Evolutionary conservation across 2,888 invertebrate species (phyloP).

Genomic region (Plagodis pulveraria): DNA sequence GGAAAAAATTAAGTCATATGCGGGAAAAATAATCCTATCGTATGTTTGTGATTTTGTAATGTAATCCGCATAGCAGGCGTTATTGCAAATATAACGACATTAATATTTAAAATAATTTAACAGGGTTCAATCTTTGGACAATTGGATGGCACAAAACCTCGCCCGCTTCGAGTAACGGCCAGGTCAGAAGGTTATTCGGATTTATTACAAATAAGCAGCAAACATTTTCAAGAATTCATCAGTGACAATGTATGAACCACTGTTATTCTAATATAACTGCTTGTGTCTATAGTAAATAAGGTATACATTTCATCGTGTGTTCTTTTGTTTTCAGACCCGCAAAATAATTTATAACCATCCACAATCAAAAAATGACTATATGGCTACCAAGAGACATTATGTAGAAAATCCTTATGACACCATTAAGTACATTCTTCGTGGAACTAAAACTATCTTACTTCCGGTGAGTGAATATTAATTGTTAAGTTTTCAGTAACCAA

Average conservation of each 20-base stretch:
- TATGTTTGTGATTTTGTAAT: too few species aligned
- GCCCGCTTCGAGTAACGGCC: constrained; percentile 51
- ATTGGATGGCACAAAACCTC: constrained; percentile 38
- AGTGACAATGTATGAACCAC: constrained; percentile 44
- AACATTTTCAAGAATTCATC: constrained; percentile 52
- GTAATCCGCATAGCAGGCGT: too few species aligned
- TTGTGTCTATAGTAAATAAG: too few species aligned
- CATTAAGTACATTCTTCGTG: constrained; percentile 60
- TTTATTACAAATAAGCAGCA: constrained; percentile 45
- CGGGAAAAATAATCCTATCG: too few species aligned
- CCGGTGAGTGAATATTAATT: constrained; percentile 57
- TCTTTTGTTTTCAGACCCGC: constrained; percentile 46
- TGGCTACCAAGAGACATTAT: constrained; percentile 50
- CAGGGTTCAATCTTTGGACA: constrained; percentile 63
- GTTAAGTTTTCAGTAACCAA: too few species aligned
- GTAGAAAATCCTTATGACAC: constrained; percentile 62
- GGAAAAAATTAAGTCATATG: too few species aligned
- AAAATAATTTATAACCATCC: constrained; percentile 46
- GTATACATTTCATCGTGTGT: too few species aligned
- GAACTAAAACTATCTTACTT: constrained; percentile 56
- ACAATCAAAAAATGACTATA: constrained; percentile 54
- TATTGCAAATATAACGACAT: too few species aligned
- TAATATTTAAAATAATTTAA: not conserved
- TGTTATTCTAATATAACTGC: too few species aligned
- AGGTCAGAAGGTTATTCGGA: constrained; percentile 45